Base-by-base conservation (phyloP, 2,797 vertebrate species). In the Lepus townsendii region DNA sequence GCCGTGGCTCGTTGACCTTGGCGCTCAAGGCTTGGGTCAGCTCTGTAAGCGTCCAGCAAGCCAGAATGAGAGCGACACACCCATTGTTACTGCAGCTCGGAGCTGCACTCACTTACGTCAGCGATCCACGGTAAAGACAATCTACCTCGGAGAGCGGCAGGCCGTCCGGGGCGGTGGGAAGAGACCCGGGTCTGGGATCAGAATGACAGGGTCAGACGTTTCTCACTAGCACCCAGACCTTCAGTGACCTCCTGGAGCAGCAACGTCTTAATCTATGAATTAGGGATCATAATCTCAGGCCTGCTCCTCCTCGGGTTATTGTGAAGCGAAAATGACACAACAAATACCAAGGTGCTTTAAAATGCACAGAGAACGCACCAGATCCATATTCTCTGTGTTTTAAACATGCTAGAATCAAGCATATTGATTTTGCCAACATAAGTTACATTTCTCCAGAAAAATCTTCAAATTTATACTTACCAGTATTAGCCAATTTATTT, bases 131-230 rank as follows among this genome's bases (percentile, higher is more conserved):
- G 14, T 57, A 75, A 73, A 92, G 90, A 86, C 57, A 94, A 77
- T 95, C 94, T 94, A 83, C 65, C 60, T 71, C 32, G 62, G 77
- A 95, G 95, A 93, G 94, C 66, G 42, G 13, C 93, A 87, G 63
- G 68, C 79, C 85, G 66, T 75, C 17, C 62, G 38, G 78, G n/a
- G 65, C 76, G 75, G 35, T 68, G n/a, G 20, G 73, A 62, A 91
- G 83, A 96, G 71, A 94, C 68, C 66, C 66, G 80, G 75, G 77
- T 85, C 42, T 83, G 88, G 93, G 93, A 91, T 92, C 76, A 69
- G 88, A 97, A 92, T 79, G 92, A 94, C 92, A 93, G 79, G 85
- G 95, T 94, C 92, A 95, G 83, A 80, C 75, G 69, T 77, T 94
- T 96, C 92, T 95, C 90, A 83, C 94, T 63, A 76, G 88, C 69